Evolutionary conservation across 2,888 invertebrate genomes (phyloP).

Genomic region (Plagodis dolabraria): DNA sequence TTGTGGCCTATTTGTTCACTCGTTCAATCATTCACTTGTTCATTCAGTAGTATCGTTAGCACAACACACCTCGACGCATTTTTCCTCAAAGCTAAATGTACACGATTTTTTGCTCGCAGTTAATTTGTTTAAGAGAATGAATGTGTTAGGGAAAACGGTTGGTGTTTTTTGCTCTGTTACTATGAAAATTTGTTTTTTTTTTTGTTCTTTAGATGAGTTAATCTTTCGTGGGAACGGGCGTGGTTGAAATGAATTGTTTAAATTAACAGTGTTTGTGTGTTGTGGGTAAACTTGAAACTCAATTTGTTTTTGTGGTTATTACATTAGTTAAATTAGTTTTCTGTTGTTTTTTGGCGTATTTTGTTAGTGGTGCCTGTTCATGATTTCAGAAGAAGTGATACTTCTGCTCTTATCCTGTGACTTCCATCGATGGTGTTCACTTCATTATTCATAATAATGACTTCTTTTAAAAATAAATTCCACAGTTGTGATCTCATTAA

Average conservation of each 20-base stretch:
- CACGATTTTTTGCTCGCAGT: slow-evolving; percentile 51
- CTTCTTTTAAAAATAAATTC: too few species aligned
- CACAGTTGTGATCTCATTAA: too few species aligned
- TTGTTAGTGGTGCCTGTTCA: neutral
- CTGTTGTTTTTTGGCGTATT: neutral
- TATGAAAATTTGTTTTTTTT: slow-evolving; percentile 48
- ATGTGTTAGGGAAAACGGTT: slow-evolving; percentile 58
- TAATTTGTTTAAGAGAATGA: slow-evolving; percentile 66
- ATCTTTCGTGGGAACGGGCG: slow-evolving; percentile 31
- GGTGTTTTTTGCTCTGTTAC: slow-evolving; percentile 52
- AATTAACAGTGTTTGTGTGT: slow-evolving; percentile 24
- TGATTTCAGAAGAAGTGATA: too few species aligned
- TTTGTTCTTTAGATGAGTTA: slow-evolving; percentile 36
- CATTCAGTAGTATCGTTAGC: slow-evolving; percentile 62
- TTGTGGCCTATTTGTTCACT: slow-evolving; percentile 61
- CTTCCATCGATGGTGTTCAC: too few species aligned
- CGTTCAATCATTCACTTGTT: slow-evolving; percentile 57
- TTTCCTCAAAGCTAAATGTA: slow-evolving; percentile 39
- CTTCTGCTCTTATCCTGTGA: too few species aligned
- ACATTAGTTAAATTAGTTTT: neutral
- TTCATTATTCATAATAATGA: too few species aligned
- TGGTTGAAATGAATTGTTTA: slow-evolving; percentile 27
- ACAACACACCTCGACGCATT: slow-evolving; percentile 36
- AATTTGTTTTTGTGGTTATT: slow-evolving; percentile 2
- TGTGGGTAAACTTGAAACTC: slow-evolving; percentile 15